Evolutionary conservation across 2,888 invertebrate genomes (phyloP).

Genomic region (Cistogaster globosa): DNA sequence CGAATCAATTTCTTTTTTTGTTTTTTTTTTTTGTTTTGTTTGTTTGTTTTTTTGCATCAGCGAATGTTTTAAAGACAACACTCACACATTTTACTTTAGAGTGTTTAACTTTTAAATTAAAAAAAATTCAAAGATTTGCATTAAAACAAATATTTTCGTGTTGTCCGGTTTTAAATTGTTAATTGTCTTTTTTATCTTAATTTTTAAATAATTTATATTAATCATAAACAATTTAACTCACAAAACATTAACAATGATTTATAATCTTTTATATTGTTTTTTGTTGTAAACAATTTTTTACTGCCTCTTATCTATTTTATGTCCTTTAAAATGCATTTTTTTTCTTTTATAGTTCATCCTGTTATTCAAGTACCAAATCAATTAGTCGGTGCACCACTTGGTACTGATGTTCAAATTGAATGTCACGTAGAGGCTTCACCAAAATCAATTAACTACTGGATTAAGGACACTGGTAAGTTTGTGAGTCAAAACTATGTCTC

Average conservation of each 20-base stretch:
- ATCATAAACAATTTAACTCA: conserved; percentile 31
- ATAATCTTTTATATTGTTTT: conserved; percentile 25
- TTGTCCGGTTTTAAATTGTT: background rate
- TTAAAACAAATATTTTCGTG: too few species aligned
- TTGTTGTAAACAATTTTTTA: conserved; percentile 19
- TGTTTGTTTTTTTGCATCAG: too few species aligned
- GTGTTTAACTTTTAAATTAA: too few species aligned
- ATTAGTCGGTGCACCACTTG: conserved; percentile 93
- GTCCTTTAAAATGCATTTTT: background rate
- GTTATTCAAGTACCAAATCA: conserved; percentile 96
- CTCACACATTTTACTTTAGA: too few species aligned
- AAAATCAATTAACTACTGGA: conserved; percentile 95
- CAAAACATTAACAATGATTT: conserved; percentile 53
- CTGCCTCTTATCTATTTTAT: conserved; percentile 28
- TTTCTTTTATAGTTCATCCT: conserved; percentile 88
- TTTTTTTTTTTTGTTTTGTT: too few species aligned
- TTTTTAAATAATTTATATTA: conserved; percentile 6
- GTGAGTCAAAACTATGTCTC: conserved; percentile 63
- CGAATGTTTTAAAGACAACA: too few species aligned
- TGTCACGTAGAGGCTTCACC: conserved; percentile 96
- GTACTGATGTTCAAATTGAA: conserved; percentile 93
- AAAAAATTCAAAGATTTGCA: too few species aligned
- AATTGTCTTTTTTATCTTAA: background rate
- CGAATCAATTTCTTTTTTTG: too few species aligned
- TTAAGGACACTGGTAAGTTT: conserved; percentile 91